phyloP scores from a whole-genome alignment of 2,888 invertebrate species.

The Anodontia alba region DNA sequence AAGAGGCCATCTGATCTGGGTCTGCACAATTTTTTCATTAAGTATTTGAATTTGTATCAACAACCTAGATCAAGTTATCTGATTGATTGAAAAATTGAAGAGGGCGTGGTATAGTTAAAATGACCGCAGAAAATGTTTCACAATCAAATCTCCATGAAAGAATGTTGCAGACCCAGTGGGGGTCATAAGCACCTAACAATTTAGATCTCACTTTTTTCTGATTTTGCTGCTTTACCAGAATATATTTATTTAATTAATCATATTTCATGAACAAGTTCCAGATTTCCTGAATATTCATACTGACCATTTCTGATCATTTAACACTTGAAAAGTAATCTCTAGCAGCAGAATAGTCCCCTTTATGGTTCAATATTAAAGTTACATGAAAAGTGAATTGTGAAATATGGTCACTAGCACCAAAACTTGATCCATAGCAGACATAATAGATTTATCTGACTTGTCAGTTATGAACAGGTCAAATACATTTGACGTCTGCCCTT shows the following conservation, averaged over 20 bases:
- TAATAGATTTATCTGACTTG: background rate
- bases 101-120: too few relatives aligned
- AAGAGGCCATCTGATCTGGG: too few relatives aligned
- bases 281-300: background rate
- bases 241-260: background rate
- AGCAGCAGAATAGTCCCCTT: background rate
- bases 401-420: slow-evolving; percentile 9
- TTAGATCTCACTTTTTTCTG: background rate
- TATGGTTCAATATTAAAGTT: background rate
- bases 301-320: background rate
- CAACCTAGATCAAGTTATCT: too few relatives aligned
- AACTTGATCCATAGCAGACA: background rate
- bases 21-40: too few relatives aligned
- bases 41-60: too few relatives aligned
- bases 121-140: too few relatives aligned
- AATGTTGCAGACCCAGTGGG: too few relatives aligned
- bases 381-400: background rate
- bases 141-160: too few relatives aligned
- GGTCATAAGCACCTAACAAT: background rate
- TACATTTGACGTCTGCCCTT: background rate
- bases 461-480: background rate
- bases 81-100: too few relatives aligned
- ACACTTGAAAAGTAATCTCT: background rate
- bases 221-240: background rate
- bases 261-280: background rate